Percentiles rank a stretch among this genome's conserved stretches.
These are phyloP conservation scores for Mythimna lalbum DNA, from an alignment of 2,888 invertebrate species.

Conservation along the genomic window DNA sequence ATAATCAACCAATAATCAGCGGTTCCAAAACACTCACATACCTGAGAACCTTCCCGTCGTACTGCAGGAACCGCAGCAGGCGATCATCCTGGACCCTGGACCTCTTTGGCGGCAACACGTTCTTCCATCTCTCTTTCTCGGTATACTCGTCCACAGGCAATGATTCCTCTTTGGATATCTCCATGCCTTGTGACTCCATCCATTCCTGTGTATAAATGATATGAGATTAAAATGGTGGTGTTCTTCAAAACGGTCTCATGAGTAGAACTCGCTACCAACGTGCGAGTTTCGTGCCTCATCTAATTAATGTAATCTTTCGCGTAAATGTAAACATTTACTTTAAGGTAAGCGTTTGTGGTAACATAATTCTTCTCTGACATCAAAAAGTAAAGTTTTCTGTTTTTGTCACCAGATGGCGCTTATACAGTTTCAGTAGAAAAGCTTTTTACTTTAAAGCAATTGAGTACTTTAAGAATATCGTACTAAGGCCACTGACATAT, in stretches of 20 bases:
- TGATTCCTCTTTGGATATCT: slow-evolving; percentile 92
- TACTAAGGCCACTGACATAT: too few species aligned
- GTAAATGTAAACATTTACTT: too few species aligned
- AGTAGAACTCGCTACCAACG: neutral
- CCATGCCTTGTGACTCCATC: slow-evolving; percentile 95
- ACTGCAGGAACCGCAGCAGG: slow-evolving; percentile 93
- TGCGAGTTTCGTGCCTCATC: neutral
- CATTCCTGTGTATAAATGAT: slow-evolving; percentile 91
- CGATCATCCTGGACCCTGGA: slow-evolving; percentile 72
- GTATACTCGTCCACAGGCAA: slow-evolving; percentile 94
- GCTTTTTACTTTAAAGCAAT: too few species aligned
- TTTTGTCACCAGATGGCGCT: too few species aligned
- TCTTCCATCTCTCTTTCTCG: slow-evolving; percentile 85
- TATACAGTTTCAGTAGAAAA: too few species aligned
- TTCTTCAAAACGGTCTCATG: too few species aligned
- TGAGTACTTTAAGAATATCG: too few species aligned
- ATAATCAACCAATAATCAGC: neutral
- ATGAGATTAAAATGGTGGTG: neutral
- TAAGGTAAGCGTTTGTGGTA: too few species aligned
- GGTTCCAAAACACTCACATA: slow-evolving; percentile 71
- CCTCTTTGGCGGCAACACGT: slow-evolving; percentile 75
- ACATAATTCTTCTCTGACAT: too few species aligned
- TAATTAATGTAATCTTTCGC: too few species aligned
- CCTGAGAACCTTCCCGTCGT: slow-evolving; percentile 95
- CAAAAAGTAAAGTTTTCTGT: too few species aligned